Evolutionary conservation across 2,888 invertebrate species (phyloP), one percentile per base, ranked within the genome.

Genomic region (Cheiracanthium punctorium): DNA sequence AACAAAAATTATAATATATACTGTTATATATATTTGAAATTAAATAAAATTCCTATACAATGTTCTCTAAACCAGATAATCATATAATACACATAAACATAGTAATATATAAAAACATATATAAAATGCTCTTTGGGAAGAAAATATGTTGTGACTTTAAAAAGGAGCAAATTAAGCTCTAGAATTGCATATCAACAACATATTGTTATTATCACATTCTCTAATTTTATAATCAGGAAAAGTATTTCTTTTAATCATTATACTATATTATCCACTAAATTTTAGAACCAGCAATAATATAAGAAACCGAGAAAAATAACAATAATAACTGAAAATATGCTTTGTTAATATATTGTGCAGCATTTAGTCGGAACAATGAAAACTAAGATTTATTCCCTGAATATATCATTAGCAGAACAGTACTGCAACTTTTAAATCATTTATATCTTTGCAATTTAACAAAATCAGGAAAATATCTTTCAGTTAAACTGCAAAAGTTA

Each of bases 111-210:
- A 58, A 17, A 64, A 70, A 73, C 33, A 76, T 70, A 77, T 30
- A 67, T 29, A 48, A 64, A 67, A 75, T 43, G 48, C 43, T 85
- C 85, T 85, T 85, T 85, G 85, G 85, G 58, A 41, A 70, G 70
- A 84, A 72, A 65, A 77, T 37, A 69, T 58, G 29, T 33, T 30
- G 33, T 72, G 64, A 80, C n/a, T 43, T 64, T 24, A 24, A 80
- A 17, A 10, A 24, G 41, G 74, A 52, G 29, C 7, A 29, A 14
- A 74, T 29, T 73, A 14, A 28, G 72, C 43, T 65, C 80, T 10
- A 7, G 29, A n/a, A 24, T 69, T 72, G 72, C 58, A 58, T 24
- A 17, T 4, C 12, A 58, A 58, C 24, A 58, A 48, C 24, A 58
- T 58, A 58, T 17, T 58, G 4, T 58, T 24, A 58, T 5, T 58